These are phyloP conservation scores for Oegoconia quadripuncta DNA, from an alignment of 2,888 invertebrate genomes.

Conservation along the genomic window DNA sequence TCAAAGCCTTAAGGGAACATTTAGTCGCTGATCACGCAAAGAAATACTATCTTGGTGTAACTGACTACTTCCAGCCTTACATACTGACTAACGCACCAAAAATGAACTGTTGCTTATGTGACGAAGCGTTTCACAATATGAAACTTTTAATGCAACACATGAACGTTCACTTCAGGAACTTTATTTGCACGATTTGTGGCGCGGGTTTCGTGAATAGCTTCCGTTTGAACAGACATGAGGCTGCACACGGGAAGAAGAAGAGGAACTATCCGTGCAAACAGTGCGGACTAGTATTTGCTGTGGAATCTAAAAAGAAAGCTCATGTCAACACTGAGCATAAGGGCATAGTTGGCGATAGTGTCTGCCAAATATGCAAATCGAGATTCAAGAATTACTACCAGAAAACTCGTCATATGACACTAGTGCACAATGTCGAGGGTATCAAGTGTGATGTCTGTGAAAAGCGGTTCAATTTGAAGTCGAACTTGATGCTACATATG, in stretches of 20 bases:
- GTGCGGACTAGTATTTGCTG: constrained; percentile 58
- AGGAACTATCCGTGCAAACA: constrained; percentile 57
- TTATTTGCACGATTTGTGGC: constrained; percentile 66
- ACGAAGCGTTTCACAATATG: constrained; percentile 63
- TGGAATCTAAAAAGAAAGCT: constrained; percentile 63
- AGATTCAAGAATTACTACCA: constrained; percentile 71
- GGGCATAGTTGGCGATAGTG: constrained; percentile 65
- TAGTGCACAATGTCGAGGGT: constrained; percentile 62
- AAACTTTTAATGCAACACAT: constrained; percentile 67
- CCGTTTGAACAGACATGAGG: constrained; percentile 59
- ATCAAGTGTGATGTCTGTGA: constrained; percentile 66
- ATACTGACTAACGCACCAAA: constrained; percentile 55
- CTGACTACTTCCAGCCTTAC: constrained; percentile 63
- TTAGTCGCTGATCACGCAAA: constrained; percentile 55
- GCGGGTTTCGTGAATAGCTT: constrained; percentile 67
- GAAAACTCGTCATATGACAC: constrained; percentile 67
- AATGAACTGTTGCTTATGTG: constrained; percentile 61
- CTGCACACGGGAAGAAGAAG: constrained; percentile 62
- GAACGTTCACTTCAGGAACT: constrained; percentile 67
- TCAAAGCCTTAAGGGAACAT: constrained; percentile 51
- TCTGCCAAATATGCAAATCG: constrained; percentile 67
- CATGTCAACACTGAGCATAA: constrained; percentile 67
- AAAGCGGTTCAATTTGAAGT: constrained; percentile 66
- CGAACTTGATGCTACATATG: constrained; percentile 61
- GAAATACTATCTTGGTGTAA: constrained; percentile 53